These are phyloP conservation scores for Bubo bubo DNA, from an alignment of 2,113 vertebrate genomes.

Conservation along the genomic window DNA sequence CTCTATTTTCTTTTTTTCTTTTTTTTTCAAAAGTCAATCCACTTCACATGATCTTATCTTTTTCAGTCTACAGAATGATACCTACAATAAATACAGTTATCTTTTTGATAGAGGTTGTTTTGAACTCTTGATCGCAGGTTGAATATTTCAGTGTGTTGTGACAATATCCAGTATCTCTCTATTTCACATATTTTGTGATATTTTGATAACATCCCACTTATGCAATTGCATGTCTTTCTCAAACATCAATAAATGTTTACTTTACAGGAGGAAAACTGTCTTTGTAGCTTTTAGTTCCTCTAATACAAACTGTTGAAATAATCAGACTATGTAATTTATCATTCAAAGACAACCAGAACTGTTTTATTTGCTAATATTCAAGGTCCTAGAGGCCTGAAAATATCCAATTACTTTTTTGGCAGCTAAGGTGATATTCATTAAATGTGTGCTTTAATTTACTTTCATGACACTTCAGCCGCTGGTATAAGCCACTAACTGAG, in stretches of 20 bases:
- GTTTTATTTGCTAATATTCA: neutral
- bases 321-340: neutral
- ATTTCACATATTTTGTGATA: neutral
- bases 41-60: neutral
- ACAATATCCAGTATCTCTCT: neutral
- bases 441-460: neutral
- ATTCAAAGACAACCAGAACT: neutral
- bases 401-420: neutral
- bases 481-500: neutral
- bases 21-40: neutral
- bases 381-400: neutral
- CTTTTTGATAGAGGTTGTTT: neutral
- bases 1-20: neutral
- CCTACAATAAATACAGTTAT: neutral
- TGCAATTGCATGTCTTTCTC: neutral
- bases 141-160: neutral
- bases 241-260: neutral
- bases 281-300: neutral
- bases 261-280: neutral
- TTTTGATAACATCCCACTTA: neutral
- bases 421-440: neutral
- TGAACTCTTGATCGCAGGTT: neutral
- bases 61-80: neutral
- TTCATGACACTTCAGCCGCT: neutral
- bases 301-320: neutral